A percentile compares a stretch with the other conserved stretches of the same genome.
Conservation (phyloP, 2,797 vertebrate species). For the Thaleichthys pacificus region DNA sequence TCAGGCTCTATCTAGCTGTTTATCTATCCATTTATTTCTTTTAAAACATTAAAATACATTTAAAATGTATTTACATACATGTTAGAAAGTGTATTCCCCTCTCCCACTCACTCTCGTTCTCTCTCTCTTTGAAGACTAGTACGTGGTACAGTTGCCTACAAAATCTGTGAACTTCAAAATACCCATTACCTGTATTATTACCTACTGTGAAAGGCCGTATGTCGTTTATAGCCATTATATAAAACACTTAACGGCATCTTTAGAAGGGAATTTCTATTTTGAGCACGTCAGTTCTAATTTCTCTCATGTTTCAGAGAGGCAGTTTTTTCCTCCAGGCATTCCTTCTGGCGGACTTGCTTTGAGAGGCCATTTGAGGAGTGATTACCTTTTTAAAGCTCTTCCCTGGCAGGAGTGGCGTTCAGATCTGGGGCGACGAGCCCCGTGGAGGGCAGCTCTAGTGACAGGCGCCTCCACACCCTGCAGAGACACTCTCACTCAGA, state of each 20-base stretch:
- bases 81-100: no score
- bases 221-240: neutral
- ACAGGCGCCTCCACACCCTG: slow-evolving; percentile 8
- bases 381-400: slow-evolving; percentile 12
- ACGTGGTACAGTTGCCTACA: no score
- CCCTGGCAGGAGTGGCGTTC: neutral
- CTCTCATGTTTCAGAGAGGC: neutral
- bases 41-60: no score
- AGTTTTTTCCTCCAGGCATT: neutral
- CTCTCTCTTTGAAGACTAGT: no score
- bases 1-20: no score
- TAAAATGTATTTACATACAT: no score
- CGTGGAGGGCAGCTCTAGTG: neutral
- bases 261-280: neutral
- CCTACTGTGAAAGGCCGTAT: neutral
- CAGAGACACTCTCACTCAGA: slow-evolving; percentile 12
- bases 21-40: no score
- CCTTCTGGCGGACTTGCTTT: slow-evolving; percentile 1
- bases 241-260: neutral
- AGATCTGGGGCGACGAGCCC: neutral
- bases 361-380: slow-evolving; percentile 9
- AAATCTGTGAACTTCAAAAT: no score
- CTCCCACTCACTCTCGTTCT: no score
- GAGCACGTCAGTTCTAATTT: neutral
- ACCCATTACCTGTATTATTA: no score